These are phyloP conservation scores for Xanthia togata DNA, from an alignment of 2,888 invertebrate species.

Conservation along the genomic window DNA sequence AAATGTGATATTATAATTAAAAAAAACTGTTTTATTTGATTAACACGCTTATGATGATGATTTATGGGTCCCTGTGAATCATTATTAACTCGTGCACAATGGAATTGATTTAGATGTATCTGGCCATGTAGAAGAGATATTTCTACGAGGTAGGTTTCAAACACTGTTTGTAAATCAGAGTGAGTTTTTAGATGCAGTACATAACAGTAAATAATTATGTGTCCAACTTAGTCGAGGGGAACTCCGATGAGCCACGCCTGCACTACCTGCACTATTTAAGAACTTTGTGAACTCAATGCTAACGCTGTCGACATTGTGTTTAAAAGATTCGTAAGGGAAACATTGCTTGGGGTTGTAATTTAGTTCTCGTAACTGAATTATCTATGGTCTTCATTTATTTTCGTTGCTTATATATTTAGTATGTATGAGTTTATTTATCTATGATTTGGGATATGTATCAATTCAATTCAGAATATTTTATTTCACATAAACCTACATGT, in stretches of 20 bases:
- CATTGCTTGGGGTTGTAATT: too few species aligned
- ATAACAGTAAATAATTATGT: not conserved
- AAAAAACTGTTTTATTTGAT: not conserved
- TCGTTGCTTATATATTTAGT: too few species aligned
- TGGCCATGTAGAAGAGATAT: not conserved
- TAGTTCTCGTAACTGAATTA: too few species aligned
- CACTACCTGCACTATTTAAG: not conserved
- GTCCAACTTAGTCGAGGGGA: not conserved
- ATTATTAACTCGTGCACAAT: not conserved
- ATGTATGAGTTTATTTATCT: too few species aligned
- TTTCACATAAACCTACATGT: too few species aligned
- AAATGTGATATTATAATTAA: not conserved
- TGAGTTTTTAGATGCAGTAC: not conserved
- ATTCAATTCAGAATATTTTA: too few species aligned
- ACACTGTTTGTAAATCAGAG: not conserved
- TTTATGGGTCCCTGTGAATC: not conserved
- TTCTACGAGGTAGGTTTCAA: not conserved
- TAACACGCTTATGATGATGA: not conserved
- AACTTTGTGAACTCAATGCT: not conserved
- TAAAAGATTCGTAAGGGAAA: too few species aligned
- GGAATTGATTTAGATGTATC: not conserved
- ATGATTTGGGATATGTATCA: too few species aligned
- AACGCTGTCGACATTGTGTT: not conserved
- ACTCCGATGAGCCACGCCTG: not conserved
- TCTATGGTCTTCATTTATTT: too few species aligned